phyloP scores from a whole-genome alignment of 2,888 invertebrate species.

The Tenodera sinensis region DNA sequence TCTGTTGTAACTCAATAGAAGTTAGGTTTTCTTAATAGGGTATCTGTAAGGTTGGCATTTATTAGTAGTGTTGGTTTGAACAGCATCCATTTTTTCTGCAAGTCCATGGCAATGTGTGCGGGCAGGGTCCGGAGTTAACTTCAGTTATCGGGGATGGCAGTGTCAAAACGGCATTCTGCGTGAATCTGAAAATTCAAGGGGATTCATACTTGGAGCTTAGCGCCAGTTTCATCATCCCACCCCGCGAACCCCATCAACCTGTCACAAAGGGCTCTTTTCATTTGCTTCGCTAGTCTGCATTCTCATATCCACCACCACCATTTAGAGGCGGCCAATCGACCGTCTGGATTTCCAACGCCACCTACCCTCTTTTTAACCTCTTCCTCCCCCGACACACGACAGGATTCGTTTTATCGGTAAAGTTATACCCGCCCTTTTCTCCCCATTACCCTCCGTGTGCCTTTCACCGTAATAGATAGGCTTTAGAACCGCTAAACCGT shows the following conservation, averaged over 20 bases:
- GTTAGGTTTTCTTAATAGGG: no score
- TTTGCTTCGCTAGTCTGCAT: not conserved
- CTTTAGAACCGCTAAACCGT: conserved; percentile 11
- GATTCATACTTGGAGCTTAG: conserved; percentile 6
- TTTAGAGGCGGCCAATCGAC: not conserved
- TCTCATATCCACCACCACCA: not conserved
- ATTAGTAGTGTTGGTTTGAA: no score
- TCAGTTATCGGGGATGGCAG: not conserved
- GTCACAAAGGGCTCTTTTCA: conserved; percentile 3
- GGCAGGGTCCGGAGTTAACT: not conserved
- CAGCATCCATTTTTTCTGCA: no score
- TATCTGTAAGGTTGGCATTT: no score
- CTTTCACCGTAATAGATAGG: conserved; percentile 4
- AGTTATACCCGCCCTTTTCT: not conserved
- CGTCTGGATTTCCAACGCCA: not conserved
- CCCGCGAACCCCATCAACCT: not conserved
- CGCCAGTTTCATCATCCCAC: not conserved
- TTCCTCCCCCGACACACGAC: not conserved
- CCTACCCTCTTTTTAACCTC: not conserved
- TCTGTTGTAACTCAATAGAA: no score
- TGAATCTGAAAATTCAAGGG: conserved; percentile 13
- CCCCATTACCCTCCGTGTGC: not conserved
- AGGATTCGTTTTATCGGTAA: conserved; percentile 2
- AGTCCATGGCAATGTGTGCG: not conserved
- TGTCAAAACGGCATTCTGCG: not conserved